phyloP scores from a whole-genome alignment of 2,113 vertebrate species.

The Bubo scandiacus region DNA sequence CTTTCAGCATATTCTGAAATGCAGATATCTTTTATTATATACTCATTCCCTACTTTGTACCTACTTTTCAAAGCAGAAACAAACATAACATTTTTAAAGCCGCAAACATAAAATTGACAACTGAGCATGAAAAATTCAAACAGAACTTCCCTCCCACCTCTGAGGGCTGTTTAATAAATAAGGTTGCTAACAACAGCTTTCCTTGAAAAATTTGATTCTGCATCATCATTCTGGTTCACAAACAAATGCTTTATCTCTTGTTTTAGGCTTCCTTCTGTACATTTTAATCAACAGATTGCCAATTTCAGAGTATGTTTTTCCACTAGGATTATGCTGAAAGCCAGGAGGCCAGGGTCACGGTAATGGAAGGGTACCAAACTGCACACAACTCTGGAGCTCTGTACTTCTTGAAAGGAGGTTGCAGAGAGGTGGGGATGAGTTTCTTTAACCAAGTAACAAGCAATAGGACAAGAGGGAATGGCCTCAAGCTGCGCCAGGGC shows the following conservation, averaged over 20 bases:
- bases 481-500: too few relatives aligned
- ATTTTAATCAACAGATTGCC: not conserved
- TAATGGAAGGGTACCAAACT: not conserved
- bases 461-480: too few relatives aligned
- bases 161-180: not conserved
- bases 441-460: too few relatives aligned
- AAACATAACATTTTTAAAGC: not conserved
- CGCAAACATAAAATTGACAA: not conserved
- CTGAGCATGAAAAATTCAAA: not conserved
- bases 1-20: not conserved
- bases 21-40: not conserved
- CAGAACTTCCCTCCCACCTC: not conserved
- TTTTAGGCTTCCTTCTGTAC: not conserved
- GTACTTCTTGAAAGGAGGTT: not conserved
- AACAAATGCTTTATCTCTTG: not conserved
- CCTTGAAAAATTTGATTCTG: not conserved
- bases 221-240: not conserved
- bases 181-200: not conserved
- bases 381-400: not conserved
- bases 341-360: not conserved
- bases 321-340: not conserved
- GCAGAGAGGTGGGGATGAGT: too few relatives aligned
- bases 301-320: not conserved
- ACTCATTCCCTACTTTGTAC: not conserved
- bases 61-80: not conserved